Conservation (phyloP, 2,113 vertebrate species). For the Dicrurus megarhynchus region DNA sequence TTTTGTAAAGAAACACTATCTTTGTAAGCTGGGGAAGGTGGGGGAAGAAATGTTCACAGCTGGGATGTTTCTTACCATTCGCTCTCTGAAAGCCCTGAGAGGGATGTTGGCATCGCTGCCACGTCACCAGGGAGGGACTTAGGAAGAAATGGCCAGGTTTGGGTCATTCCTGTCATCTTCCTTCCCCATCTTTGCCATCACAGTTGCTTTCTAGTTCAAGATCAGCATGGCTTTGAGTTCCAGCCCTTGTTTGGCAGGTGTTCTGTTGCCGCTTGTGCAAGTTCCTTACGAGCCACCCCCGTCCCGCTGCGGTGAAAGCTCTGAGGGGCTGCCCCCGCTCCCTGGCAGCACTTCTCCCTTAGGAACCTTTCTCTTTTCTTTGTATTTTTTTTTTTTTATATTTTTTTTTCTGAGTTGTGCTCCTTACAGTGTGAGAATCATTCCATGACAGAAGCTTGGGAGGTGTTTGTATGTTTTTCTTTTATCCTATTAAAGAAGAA, state of each 20-base stretch:
- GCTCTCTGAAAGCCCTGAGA: background rate
- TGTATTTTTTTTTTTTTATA: background rate
- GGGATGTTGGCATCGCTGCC: background rate
- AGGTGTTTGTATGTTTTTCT: slow-evolving; percentile 38
- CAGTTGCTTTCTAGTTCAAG: background rate
- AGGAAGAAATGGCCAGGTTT: background rate
- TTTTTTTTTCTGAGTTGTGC: background rate
- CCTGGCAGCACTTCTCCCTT: background rate
- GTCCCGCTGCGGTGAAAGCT: background rate
- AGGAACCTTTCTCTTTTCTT: background rate
- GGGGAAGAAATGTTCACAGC: background rate
- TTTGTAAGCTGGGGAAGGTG: background rate
- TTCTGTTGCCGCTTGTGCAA: slow-evolving; percentile 8
- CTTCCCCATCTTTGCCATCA: slow-evolving; percentile 1
- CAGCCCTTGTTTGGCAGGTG: background rate
- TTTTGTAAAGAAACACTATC: slow-evolving; percentile 34
- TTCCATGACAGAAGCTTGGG: slow-evolving; percentile 33
- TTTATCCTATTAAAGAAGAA: slow-evolving; percentile 50
- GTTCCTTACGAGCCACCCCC: background rate
- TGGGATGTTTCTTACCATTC: background rate
- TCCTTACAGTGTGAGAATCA: slow-evolving; percentile 34
- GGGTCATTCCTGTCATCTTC: background rate
- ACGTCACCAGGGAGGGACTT: background rate
- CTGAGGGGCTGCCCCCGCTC: background rate
- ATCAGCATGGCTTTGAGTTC: slow-evolving; percentile 43